Percentiles rank a stretch among this genome's conserved stretches.
phyloP scores from a whole-genome alignment of 2,113 vertebrate species.

The Climacteris rufus region DNA sequence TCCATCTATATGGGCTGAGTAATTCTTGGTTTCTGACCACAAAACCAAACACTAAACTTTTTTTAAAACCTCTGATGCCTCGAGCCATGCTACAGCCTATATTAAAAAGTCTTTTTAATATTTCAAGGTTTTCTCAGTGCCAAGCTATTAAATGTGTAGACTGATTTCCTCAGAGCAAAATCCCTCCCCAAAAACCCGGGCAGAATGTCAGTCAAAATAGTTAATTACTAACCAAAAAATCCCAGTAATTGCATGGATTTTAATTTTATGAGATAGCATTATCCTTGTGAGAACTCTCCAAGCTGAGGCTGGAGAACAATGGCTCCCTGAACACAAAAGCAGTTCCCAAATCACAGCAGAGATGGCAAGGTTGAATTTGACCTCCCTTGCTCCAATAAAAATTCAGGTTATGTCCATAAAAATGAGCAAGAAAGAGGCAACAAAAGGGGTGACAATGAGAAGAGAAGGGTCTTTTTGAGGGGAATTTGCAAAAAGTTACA shows the following conservation, averaged over 20 bases:
- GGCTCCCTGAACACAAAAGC: background rate
- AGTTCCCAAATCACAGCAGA: conserved; percentile 7
- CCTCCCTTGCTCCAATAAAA: background rate
- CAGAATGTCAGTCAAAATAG: conserved; percentile 32
- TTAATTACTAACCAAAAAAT: conserved; percentile 33
- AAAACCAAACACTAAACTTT: background rate
- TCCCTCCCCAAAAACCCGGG: background rate
- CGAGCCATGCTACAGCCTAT: background rate
- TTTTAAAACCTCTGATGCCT: background rate
- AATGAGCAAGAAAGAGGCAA: background rate
- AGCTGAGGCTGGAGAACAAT: background rate
- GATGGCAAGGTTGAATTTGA: background rate
- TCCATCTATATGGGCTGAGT: background rate
- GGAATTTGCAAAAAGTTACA: background rate
- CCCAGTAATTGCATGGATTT: conserved; percentile 35
- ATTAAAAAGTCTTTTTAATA: conserved; percentile 26
- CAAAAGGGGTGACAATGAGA: background rate
- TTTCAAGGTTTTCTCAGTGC: conserved; percentile 14
- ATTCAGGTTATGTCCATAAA: background rate
- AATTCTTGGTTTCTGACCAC: background rate
- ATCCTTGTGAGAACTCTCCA: conserved; percentile 21
- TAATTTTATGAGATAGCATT: conserved; percentile 21
- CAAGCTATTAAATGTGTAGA: conserved; percentile 13
- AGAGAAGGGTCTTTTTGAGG: background rate
- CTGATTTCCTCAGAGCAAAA: conserved; percentile 28